Evolutionary conservation across 2,113 vertebrate genomes (phyloP), one percentile per base, ranked within the genome.

Genomic region (Tylochromis polylepis): DNA sequence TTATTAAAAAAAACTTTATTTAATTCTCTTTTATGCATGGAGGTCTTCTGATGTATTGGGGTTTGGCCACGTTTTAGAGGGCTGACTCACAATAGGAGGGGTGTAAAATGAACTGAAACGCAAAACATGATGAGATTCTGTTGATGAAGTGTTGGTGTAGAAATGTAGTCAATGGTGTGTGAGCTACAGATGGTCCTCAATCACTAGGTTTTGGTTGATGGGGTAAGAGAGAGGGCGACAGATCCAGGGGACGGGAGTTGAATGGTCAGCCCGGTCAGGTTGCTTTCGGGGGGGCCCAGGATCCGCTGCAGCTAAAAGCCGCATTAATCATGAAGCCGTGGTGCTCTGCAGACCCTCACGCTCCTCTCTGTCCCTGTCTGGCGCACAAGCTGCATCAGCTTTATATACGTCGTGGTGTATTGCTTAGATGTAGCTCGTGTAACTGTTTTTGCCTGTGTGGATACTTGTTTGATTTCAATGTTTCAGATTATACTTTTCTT

Each of bases 281-380:
- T 88, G 92, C 89, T 91, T 51, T 78, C 41, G 34, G 34, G 70
- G 49, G 88, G 85, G 77, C 53, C 57, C 88, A 60, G 90, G 82
- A 88, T 94, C 88, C 84, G 85, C 95, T 94, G 93, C 95, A 95
- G 94, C 94, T 95, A 94, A 95, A 94, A 94, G 93, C 93, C 88
- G 95, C 95, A 95, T 95, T 95, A 93, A 96, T 96, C 94, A 95
- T 92, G 89, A 93, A 89, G 91, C 92, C 67, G 87, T 87, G 88
- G 84, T 56, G 86, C 91, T 91, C 89, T 93, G 93, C 92, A 94
- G 89, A 89, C 89, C 60, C 91, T 60, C 88, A 12, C 90, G 58
- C 86, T 77, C 79, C 79, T 55, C 34, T 18, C 77, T 22, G 59
- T 34, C 78, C 24, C 36, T 82, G 78, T 83, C 78, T 89, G 16